Evolutionary conservation across 2,113 vertebrate species (phyloP).

Genomic region (Hydrochoerus hydrochaeris): DNA sequence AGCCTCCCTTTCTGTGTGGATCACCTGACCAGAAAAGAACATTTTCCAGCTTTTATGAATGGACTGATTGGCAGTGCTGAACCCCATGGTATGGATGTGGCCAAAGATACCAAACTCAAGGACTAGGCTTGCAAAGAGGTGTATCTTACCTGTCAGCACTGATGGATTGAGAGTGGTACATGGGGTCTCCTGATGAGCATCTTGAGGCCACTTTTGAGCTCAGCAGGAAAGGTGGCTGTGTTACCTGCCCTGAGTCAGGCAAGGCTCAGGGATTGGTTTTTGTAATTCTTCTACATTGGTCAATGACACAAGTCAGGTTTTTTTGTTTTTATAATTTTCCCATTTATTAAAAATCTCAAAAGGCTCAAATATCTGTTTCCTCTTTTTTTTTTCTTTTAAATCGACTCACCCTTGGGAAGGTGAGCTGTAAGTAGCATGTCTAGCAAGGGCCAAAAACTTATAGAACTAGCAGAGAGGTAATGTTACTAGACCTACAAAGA

Average conservation of each 20-base stretch:
- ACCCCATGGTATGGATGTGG: neutral
- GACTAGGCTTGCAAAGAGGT: neutral
- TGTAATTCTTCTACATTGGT: neutral
- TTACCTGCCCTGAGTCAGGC: too few species aligned
- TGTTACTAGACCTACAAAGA: neutral
- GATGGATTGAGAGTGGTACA: neutral
- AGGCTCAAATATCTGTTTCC: neutral
- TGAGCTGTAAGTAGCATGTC: neutral
- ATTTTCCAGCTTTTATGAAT: conserved; percentile 66
- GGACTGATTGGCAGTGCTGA: conserved; percentile 17
- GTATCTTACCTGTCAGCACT: neutral
- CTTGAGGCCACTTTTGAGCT: neutral
- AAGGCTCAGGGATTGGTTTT: neutral
- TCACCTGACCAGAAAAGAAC: conserved; percentile 71
- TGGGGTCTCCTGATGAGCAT: neutral
- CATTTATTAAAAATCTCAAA: neutral
- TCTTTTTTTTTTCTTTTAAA: neutral
- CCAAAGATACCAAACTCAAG: neutral
- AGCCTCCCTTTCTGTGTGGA: conserved; percentile 73
- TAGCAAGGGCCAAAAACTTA: neutral
- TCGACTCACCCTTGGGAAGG: neutral
- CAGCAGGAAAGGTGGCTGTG: neutral
- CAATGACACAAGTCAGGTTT: neutral
- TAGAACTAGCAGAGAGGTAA: neutral
- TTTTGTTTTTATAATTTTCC: neutral